Conservation (phyloP, 1,140 invertebrate genomes). For the Solen grandis region DNA sequence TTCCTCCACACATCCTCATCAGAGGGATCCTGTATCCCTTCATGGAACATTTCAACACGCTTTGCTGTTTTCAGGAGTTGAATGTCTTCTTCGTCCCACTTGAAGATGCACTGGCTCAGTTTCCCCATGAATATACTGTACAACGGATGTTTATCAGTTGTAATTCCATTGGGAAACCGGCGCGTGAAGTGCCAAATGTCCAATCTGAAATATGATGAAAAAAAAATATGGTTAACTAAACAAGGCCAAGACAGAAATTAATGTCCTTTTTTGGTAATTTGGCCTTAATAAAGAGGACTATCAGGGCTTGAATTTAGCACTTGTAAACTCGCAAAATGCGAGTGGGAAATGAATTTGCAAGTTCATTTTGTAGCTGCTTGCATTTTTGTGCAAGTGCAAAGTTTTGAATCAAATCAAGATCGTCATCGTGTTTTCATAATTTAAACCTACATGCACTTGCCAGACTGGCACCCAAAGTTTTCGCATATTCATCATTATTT, state of each 20-base stretch:
- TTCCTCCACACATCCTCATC: slow-evolving; percentile 33
- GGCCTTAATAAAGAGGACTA: not conserved
- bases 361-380: slow-evolving; percentile 45
- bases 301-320: not conserved
- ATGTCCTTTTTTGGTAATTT: not conserved
- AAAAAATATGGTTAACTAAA: too few relatives aligned
- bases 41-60: slow-evolving; percentile 31
- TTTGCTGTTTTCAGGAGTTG: slow-evolving; percentile 59
- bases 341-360: not conserved
- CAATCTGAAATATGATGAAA: too few relatives aligned
- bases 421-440: too few relatives aligned
- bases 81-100: slow-evolving; percentile 58
- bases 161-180: slow-evolving; percentile 53
- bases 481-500: too few relatives aligned
- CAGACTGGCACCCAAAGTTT: too few relatives aligned
- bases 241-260: too few relatives aligned
- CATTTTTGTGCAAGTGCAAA: slow-evolving; percentile 63
- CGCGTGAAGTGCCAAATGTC: slow-evolving; percentile 73
- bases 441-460: too few relatives aligned
- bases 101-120: slow-evolving; percentile 62
- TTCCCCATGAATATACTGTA: slow-evolving; percentile 59
- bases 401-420: too few relatives aligned
- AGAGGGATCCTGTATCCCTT: slow-evolving; percentile 32
- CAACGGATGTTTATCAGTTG: slow-evolving; percentile 63
- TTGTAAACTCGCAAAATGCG: not conserved